Percentiles rank a stretch among this genome's conserved stretches.
These are phyloP conservation scores for Gallinago jamesoni DNA, from an alignment of 2,113 vertebrate genomes.

Conservation along the genomic window DNA sequence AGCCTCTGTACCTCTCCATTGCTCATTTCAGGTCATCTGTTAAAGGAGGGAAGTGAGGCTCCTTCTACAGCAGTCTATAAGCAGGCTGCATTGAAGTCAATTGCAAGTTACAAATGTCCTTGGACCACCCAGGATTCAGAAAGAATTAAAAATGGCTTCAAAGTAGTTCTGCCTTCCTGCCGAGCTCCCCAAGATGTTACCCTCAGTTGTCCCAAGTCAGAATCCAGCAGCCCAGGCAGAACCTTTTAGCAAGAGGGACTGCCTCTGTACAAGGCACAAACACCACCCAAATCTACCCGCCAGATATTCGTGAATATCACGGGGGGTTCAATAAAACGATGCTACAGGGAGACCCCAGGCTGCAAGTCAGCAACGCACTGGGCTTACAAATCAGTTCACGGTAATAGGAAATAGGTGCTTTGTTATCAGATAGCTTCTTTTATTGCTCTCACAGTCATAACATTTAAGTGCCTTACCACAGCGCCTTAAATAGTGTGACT, in stretches of 20 bases:
- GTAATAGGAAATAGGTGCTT: background rate
- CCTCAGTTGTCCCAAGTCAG: background rate
- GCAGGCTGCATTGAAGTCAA: background rate
- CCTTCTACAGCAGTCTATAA: background rate
- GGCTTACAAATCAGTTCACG: background rate
- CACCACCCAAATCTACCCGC: background rate
- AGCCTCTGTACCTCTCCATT: background rate
- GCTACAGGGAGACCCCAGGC: background rate
- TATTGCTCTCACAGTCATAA: background rate
- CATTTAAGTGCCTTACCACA: background rate
- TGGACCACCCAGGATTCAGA: background rate
- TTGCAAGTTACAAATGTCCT: background rate
- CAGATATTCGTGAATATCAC: background rate
- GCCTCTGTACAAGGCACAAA: background rate
- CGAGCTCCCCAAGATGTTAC: fast-evolving
- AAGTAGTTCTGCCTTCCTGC: background rate
- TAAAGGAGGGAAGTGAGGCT: background rate
- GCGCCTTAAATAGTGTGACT: background rate
- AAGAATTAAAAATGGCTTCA: background rate
- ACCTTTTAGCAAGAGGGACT: background rate
- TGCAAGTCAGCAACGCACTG: background rate
- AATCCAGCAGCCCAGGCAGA: background rate
- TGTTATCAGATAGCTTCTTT: background rate
- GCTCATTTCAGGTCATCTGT: background rate
- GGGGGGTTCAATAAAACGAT: background rate